Percentiles rank a stretch among this genome's conserved stretches.
These are phyloP conservation scores for Oegoconia quadripuncta DNA, from an alignment of 2,888 invertebrate species.

Conservation along the genomic window DNA sequence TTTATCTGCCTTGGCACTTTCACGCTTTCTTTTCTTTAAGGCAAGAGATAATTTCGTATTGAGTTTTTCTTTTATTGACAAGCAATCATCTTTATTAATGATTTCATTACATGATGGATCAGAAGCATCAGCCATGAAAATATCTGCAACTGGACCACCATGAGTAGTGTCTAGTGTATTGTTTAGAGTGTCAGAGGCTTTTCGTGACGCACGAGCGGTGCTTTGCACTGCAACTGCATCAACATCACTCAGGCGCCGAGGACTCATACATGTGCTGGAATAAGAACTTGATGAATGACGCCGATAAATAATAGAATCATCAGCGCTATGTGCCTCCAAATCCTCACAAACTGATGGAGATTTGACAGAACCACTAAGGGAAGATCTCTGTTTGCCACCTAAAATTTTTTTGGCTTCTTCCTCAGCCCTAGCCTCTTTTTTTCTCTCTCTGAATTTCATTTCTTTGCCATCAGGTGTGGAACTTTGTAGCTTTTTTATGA, in stretches of 20 bases:
- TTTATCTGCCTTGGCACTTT: constrained; percentile 53
- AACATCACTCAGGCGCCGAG: constrained; percentile 78
- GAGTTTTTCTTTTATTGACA: constrained; percentile 67
- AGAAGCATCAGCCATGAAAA: constrained; percentile 38
- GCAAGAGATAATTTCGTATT: constrained; percentile 66
- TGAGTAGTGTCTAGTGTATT: neutral
- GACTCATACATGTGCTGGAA: constrained; percentile 84
- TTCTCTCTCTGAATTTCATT: constrained; percentile 75
- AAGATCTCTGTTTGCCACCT: constrained; percentile 55
- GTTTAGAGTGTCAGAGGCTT: neutral
- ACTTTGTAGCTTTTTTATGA: constrained; percentile 81
- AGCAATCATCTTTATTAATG: constrained; percentile 64
- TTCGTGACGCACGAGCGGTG: neutral
- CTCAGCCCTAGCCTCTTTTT: constrained; percentile 60
- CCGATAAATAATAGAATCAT: constrained; percentile 89
- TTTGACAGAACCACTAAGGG: constrained; percentile 59
- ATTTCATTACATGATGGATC: constrained; percentile 37
- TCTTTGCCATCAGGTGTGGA: constrained; percentile 64
- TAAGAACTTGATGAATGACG: constrained; percentile 91
- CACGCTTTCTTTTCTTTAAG: constrained; percentile 66
- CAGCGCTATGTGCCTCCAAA: constrained; percentile 81
- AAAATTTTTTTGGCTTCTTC: constrained; percentile 56
- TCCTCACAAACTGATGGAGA: constrained; percentile 81
- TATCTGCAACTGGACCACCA: constrained; percentile 17
- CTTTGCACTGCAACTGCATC: constrained; percentile 31